phyloP scores from a whole-genome alignment of 2,797 vertebrate species.

The Cyclura pinguis region DNA sequence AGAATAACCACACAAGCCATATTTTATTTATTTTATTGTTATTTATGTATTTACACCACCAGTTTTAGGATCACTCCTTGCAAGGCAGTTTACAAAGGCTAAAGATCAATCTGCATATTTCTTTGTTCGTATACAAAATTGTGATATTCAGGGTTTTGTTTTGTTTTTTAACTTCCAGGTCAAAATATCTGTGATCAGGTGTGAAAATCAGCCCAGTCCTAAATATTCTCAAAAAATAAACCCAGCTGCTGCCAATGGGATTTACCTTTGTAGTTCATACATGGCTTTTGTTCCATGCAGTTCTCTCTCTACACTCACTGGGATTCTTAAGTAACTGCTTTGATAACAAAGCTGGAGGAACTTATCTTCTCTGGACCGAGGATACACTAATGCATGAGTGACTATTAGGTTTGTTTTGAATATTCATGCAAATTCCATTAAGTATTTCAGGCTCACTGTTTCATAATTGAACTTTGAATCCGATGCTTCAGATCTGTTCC shows the following conservation, averaged over 20 bases:
- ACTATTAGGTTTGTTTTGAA: constrained; percentile 24
- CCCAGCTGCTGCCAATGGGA: not conserved
- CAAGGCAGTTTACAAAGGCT: not conserved
- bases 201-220: not conserved
- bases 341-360: not conserved
- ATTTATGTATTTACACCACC: not conserved
- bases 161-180: not conserved
- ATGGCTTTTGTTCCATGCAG: not conserved
- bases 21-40: not conserved
- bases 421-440: constrained; percentile 17
- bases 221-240: not conserved
- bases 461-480: constrained; percentile 17
- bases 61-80: not conserved
- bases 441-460: constrained; percentile 7
- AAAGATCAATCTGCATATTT: not conserved
- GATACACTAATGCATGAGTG: not conserved
- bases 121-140: not conserved
- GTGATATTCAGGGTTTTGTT: not conserved
- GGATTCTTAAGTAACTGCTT: constrained; percentile 8
- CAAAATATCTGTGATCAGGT: not conserved
- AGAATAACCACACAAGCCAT: not conserved
- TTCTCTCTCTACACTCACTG: not conserved
- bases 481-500: constrained; percentile 13
- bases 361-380: not conserved
- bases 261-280: not conserved